Evolutionary conservation across 2,797 vertebrate species (phyloP).

Genomic region (Malurus splendens): DNA sequence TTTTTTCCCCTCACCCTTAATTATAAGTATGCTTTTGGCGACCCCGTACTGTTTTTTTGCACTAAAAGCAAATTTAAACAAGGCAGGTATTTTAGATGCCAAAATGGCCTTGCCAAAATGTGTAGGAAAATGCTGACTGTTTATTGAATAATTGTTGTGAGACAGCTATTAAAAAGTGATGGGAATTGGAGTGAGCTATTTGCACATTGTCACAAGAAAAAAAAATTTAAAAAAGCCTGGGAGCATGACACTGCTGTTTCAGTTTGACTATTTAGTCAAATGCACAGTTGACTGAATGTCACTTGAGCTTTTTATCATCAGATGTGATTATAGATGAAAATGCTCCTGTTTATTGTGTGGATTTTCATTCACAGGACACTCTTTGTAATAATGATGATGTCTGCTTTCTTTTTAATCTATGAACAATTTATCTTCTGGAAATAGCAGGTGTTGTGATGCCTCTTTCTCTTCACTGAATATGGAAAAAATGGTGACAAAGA

Average conservation of each 20-base stretch:
- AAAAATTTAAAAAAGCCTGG: rapidly evolving
- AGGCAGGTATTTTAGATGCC: neutral
- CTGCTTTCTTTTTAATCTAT: neutral
- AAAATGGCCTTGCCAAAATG: neutral
- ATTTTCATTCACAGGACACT: neutral
- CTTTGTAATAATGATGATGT: neutral
- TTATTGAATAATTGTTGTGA: neutral
- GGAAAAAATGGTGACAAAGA: neutral
- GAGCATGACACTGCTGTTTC: neutral
- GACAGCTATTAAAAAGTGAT: neutral
- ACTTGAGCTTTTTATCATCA: neutral
- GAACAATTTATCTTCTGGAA: neutral
- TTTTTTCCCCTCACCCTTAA: neutral
- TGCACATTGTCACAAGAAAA: neutral
- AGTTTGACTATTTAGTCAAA: neutral
- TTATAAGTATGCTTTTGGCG: neutral
- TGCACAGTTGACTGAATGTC: neutral
- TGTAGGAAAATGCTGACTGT: neutral
- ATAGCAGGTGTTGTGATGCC: neutral
- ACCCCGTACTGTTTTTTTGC: neutral
- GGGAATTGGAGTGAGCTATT: neutral
- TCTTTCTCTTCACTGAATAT: neutral
- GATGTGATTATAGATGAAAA: slow-evolving; percentile 1
- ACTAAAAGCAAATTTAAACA: neutral
- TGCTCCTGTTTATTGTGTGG: neutral